phyloP scores from a whole-genome alignment of 2,113 vertebrate species.

The Sinocyclocheilus anshuiensis region DNA sequence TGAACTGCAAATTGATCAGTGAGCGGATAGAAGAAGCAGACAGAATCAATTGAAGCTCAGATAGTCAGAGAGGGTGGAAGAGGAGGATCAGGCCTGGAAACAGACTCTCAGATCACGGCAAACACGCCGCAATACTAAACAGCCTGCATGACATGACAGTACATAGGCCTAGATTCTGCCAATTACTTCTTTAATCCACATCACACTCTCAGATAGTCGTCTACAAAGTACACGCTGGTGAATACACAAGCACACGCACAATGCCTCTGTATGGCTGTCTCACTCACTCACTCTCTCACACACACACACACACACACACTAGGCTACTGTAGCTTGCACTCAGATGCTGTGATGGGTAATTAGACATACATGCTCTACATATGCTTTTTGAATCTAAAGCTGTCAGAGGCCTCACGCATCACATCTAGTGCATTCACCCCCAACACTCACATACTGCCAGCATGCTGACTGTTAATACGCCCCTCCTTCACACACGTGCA shows the following conservation, averaged over 20 bases:
- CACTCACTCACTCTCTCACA: neutral
- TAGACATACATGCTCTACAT: conserved; percentile 37
- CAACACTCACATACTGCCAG: conserved; percentile 24
- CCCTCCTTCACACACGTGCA: conserved; percentile 21
- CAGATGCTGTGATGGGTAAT: conserved; percentile 24
- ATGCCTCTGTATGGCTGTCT: conserved; percentile 35
- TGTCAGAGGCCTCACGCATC: conserved; percentile 23
- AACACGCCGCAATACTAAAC: conserved; percentile 68
- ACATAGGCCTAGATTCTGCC: conserved; percentile 69
- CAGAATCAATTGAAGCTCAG: conserved; percentile 68
- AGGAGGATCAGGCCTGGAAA: conserved; percentile 70
- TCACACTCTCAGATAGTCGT: conserved; percentile 71
- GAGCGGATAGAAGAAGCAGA: conserved; percentile 56
- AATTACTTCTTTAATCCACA: conserved; percentile 82
- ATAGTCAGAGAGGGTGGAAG: conserved; percentile 65
- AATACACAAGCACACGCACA: conserved; percentile 54
- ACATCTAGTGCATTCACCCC: conserved; percentile 39
- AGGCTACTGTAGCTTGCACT: conserved; percentile 48
- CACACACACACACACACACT: conserved; percentile 54
- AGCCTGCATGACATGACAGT: conserved; percentile 78
- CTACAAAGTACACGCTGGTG: conserved; percentile 48
- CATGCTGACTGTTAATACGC: neutral
- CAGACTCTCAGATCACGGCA: conserved; percentile 69
- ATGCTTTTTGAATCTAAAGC: conserved; percentile 30
- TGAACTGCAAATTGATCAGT: conserved; percentile 50